Base-by-base conservation (phyloP, 53 echinoderm and acorn worm genomes). In the Hippasteria phrygiana region DNA sequence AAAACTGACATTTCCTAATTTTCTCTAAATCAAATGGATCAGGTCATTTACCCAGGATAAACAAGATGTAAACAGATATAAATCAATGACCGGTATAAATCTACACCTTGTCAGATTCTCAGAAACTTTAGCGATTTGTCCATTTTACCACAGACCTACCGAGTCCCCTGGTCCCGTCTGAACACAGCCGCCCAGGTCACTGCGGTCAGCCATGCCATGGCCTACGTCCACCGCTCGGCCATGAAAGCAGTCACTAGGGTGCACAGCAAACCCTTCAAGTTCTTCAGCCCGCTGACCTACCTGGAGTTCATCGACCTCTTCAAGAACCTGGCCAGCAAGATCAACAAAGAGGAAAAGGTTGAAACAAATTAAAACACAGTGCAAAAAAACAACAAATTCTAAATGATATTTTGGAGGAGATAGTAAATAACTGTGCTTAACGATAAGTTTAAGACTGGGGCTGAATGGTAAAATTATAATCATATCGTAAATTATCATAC, bases 261-360 rank as follows among this genome's bases (percentile, higher is more conserved):
- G 12, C 91, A 91, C 74, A 87, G 87, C 62, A 78, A 78, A 33
- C 89, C 87, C n/a, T 75, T 89, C 92, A 91, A 94, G 71, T 90
- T 99, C 80, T 99, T 93, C 81, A 94, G 93, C 71, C 99, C 99
- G 8, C 62, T 91, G 46, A 96, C 94, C 62, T 99, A 89, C 88
- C 71, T 99, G 16, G 99, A 99, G 71, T 99, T 99, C 77, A 88
- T 99, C 77, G 99, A 99, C 75, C 96, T 99, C 69, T 99, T 99
- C 91, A 99, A 99, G 74, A 95, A 88, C 51, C 77, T 99, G 26
- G 90, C 91, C 36, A 94, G 91, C 88, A 95, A 96, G 80, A 94
- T 99, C 63, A 87, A 78, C 64, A 99, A 92, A 70, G 94, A 94
- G 59, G 94, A 99, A 59, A 96, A 88, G 89, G 99, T 99, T 72